Percentiles rank a stretch among this genome's conserved stretches.
phyloP scores from a whole-genome alignment of 2,797 vertebrate species.

The Hydrolagus colliei region DNA sequence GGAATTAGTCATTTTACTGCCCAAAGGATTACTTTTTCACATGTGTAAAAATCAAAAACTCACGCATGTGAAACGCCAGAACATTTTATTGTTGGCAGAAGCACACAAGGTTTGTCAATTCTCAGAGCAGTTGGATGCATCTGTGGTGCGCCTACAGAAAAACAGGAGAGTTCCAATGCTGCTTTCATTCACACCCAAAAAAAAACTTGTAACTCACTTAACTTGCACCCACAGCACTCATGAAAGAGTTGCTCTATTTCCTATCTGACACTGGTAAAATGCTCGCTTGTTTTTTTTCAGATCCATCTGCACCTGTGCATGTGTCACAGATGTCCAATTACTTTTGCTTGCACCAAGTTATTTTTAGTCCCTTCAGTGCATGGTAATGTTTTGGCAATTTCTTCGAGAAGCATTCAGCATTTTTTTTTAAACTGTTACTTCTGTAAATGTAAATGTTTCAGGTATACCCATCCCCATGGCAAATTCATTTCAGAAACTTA shows the following conservation, averaged over 20 bases:
- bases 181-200: background rate
- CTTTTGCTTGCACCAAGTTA: background rate
- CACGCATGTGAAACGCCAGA: background rate
- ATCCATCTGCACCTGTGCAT: conserved; percentile 25
- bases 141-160: conserved; percentile 14
- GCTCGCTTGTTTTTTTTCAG: conserved; percentile 19
- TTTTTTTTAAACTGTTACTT: background rate
- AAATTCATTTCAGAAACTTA: conserved; percentile 1
- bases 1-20: conserved; percentile 6
- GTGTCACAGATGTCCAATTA: conserved; percentile 18
- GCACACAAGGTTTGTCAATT: conserved; percentile 1
- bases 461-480: background rate
- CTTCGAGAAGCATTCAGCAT: background rate
- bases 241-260: background rate
- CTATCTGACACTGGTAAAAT: background rate
- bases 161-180: background rate
- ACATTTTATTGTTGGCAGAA: conserved; percentile 2
- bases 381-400: background rate
- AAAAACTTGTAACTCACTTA: background rate
- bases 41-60: conserved; percentile 24
- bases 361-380: conserved; percentile 3
- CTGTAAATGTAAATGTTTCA: background rate
- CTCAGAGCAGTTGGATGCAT: background rate
- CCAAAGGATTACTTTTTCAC: conserved; percentile 26
- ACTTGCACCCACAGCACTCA: background rate